Base-by-base conservation (phyloP, 2,113 vertebrate genomes). In the Eulemur macaco region DNA sequence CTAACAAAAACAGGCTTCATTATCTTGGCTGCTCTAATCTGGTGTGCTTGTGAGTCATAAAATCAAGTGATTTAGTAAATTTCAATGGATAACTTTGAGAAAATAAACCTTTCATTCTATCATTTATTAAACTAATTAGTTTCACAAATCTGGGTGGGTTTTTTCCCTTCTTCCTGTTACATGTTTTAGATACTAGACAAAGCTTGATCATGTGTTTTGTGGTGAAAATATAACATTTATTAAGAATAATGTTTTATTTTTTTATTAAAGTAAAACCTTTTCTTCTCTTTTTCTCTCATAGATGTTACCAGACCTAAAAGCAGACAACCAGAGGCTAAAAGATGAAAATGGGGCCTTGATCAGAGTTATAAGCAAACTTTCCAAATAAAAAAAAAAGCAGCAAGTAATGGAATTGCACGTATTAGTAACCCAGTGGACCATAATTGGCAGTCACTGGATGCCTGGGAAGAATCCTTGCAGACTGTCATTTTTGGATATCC, bases 271-370 rank as follows among this genome's bases (percentile, higher is more conserved):
- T 92, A 92, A 98, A 98, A 96, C 1, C 1, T 88, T 9, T 0
- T 77, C n/a, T 97, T 98, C 95, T 47, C 0, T 96, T 96, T 96
- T 98, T 90, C 45, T 91, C 96, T 98, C 47, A 14, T 98, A 99
- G 99, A 99, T 99, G 99, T 99, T 99, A 99, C 99, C 99, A 98
- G 99, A 99, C 98, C 98, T 99, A 98, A 99, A 99, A 99, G 99
- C 99, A 98, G 99, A 99, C 99, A 99, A 99, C 99, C 99, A 99
- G 99, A 99, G 99, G 99, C 99, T 99, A 99, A 99, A 99, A 98
- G 99, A 99, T 98, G 99, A 99, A 99, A 99, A 99, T 85, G 99
- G 99, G 98, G 99, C 99, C 98, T 99, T 99, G 99, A 99, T 99
- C 98, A 99, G 99, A 99, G 99, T 99, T 98, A 99, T 99, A 99